Conservation (phyloP, 2,888 invertebrate genomes). For the Orchestes rusci region DNA sequence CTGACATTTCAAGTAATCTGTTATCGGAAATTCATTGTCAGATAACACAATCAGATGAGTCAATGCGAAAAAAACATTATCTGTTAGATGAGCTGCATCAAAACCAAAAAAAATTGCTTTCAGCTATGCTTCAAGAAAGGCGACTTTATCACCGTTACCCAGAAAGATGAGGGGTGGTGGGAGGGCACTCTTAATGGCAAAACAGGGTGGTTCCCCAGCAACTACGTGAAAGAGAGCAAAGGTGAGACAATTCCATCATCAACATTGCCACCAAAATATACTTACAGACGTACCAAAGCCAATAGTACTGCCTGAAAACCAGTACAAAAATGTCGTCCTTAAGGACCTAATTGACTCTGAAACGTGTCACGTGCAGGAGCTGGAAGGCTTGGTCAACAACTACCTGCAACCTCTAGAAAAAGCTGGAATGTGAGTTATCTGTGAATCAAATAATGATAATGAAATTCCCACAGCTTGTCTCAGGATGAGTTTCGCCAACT, state of each 20-base stretch:
- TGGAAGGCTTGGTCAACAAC: slow-evolving; percentile 76
- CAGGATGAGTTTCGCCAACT: slow-evolving; percentile 81
- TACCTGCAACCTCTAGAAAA: slow-evolving; percentile 83
- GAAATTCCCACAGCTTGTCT: too few relatives aligned
- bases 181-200: slow-evolving; percentile 93
- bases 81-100: too few relatives aligned
- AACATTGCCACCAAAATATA: not conserved
- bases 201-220: slow-evolving; percentile 98
- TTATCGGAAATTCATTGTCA: too few relatives aligned
- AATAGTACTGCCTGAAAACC: slow-evolving; percentile 61
- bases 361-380: slow-evolving; percentile 81
- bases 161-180: slow-evolving; percentile 98
- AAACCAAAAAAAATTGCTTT: slow-evolving; percentile 33
- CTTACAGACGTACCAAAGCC: slow-evolving; percentile 49
- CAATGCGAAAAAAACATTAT: too few relatives aligned
- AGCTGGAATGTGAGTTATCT: slow-evolving; percentile 66
- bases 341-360: slow-evolving; percentile 91
- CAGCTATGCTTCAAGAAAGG: slow-evolving; percentile 91
- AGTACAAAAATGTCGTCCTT: slow-evolving; percentile 77
- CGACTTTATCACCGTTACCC: slow-evolving; percentile 93
- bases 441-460: not conserved
- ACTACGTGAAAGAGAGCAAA: slow-evolving; percentile 90
- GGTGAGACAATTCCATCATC: too few relatives aligned
- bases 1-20: too few relatives aligned
- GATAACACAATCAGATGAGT: too few relatives aligned